Percentiles rank a stretch among this genome's conserved stretches.
Evolutionary conservation across 2,888 invertebrate species (phyloP).

Genomic region (Pediacus dermestoides): DNA sequence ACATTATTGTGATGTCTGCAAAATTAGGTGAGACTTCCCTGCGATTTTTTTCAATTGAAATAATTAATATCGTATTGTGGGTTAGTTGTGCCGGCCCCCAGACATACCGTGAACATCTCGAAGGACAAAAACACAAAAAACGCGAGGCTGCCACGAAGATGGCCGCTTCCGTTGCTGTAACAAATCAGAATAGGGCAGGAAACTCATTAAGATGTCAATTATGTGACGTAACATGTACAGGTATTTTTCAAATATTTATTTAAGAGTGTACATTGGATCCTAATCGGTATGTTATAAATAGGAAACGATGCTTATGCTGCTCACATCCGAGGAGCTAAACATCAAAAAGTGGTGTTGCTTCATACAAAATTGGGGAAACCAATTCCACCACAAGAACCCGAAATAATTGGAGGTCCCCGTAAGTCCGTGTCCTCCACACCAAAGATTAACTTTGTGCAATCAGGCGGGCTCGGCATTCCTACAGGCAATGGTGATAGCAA

Average conservation of each 20-base stretch:
- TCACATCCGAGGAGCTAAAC: conserved; percentile 96
- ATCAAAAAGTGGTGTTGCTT: conserved; percentile 94
- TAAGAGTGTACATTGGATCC: background rate
- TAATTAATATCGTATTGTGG: conserved; percentile 8
- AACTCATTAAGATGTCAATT: conserved; percentile 88
- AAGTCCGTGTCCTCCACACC: conserved; percentile 63
- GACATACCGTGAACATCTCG: conserved; percentile 93
- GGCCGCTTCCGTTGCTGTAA: conserved; percentile 61
- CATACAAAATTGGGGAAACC: conserved; percentile 97
- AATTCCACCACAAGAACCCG: conserved; percentile 93
- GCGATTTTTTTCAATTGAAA: too few species aligned
- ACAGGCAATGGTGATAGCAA: conserved; percentile 47
- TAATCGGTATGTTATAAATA: too few species aligned
- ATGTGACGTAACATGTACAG: conserved; percentile 98
- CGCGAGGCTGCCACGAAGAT: conserved; percentile 85
- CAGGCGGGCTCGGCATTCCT: conserved; percentile 65
- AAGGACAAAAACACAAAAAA: conserved; percentile 99
- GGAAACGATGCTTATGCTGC: conserved; percentile 98
- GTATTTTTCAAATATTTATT: conserved; percentile 44
- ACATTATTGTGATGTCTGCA: conserved; percentile 98
- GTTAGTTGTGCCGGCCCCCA: conserved; percentile 51
- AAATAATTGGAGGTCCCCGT: conserved; percentile 64
- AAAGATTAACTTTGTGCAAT: conserved; percentile 82
- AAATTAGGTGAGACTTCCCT: conserved; percentile 92
- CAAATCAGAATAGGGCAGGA: conserved; percentile 60